These are phyloP conservation scores for Macroramphosus scolopax DNA, from an alignment of 2,797 vertebrate species.

Conservation along the genomic window DNA sequence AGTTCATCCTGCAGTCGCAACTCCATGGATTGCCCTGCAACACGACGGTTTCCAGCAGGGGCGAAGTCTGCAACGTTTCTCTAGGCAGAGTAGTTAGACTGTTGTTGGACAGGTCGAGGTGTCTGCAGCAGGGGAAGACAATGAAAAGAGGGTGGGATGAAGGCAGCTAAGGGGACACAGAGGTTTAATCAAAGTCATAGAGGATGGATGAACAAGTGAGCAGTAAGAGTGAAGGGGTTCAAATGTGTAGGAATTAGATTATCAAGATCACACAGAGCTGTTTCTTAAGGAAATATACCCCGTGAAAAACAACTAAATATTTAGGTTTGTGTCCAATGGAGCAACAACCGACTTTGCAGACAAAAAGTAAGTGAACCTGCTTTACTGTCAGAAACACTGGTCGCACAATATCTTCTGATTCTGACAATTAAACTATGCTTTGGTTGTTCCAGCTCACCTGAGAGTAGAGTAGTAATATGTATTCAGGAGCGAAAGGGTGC, in stretches of 20 bases:
- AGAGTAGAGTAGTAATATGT: slow-evolving; percentile 88
- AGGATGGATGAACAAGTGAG: slow-evolving; percentile 10
- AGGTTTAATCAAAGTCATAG: slow-evolving; percentile 13
- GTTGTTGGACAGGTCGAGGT: slow-evolving; percentile 94
- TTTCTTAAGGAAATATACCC: too few species aligned
- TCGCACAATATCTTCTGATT: too few species aligned
- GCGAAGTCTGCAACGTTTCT: slow-evolving; percentile 76
- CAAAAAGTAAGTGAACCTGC: too few species aligned
- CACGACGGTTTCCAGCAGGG: slow-evolving; percentile 85
- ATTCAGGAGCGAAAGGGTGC: slow-evolving; percentile 85
- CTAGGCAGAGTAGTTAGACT: slow-evolving; percentile 75
- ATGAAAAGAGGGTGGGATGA: slow-evolving; percentile 6
- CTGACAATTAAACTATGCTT: too few species aligned
- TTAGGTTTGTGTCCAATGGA: too few species aligned
- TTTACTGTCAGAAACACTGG: too few species aligned
- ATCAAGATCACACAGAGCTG: too few species aligned
- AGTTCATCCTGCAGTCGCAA: slow-evolving; percentile 86
- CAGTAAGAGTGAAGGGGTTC: slow-evolving; percentile 6
- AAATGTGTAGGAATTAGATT: not conserved
- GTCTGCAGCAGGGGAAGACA: slow-evolving; percentile 67
- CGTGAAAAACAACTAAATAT: too few species aligned
- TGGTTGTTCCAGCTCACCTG: slow-evolving; percentile 60
- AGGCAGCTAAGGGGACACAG: not conserved
- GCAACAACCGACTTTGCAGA: too few species aligned
- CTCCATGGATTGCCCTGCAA: slow-evolving; percentile 90